Evolutionary conservation across 2,888 invertebrate species (phyloP), one percentile per base, ranked within the genome.

Genomic region (Acleris laterana): DNA sequence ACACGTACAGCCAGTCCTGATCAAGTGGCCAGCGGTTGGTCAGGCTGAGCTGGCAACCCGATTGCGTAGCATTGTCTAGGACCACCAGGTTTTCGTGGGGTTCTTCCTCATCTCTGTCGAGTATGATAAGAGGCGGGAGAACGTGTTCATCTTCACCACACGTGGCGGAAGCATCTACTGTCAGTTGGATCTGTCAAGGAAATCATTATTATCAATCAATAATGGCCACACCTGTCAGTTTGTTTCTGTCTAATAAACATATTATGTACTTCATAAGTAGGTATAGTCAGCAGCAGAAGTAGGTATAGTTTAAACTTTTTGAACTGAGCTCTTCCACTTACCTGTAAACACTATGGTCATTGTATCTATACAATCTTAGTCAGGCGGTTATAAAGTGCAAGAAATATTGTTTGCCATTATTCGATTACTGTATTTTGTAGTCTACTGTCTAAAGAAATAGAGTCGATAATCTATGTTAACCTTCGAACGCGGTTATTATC

Each of bases 91-190:
- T 79, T 11, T 69, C 70, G 67, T 89, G 85, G 1, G 84, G 74
- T 57, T 81, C 78, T 72, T 92, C 92, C 75, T 93, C 93, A 61
- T 89, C 81, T 69, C 88, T 80, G 49, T 93, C 85, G 59, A 90
- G 63, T 20, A 91, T 77, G 38, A 90, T 83, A 5, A 93, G 71
- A 3, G 93, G 93, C 20, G 86, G 80, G 22, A 87, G 72, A 0
- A 76, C 82, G 2, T 79, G 71, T 7, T 83, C 72, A 20, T 73
- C 73, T 11, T 77, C 77, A 5, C 75, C 81, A 68, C 89, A 88
- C 42, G 75, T 71, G 4, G 78, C 77, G 38, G 78, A 63, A 11
- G 77, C 79, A 55, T 87, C 82, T 6, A 88, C 85, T 68, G 82
- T 79, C 17, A 93, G 74, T 58, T 83, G 70, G 38, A 90, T 82